Evolutionary conservation across 2,888 invertebrate species (phyloP), one percentile per base, ranked within the genome.

Genomic region (Cephalotes varians): DNA sequence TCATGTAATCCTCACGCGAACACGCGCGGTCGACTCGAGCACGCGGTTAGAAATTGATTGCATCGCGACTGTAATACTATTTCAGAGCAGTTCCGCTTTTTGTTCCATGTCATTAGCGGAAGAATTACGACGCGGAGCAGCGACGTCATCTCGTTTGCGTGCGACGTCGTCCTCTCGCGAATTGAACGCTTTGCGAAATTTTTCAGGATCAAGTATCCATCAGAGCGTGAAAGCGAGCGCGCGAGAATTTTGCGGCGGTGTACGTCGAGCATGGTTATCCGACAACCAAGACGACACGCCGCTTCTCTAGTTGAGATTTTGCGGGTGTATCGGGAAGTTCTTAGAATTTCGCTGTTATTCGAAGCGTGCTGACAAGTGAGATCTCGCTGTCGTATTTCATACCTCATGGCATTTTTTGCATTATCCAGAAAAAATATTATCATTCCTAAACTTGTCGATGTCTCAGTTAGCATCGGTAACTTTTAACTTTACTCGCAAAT

Each of bases 1-100:
- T 87, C 87, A 21, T 82, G 85, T 90, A 90, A 90, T 88, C 83
- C 84, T 67, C 37, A 65, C 56, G 21, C 74, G 64, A 62, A 62
- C 58, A 74, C 82, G 74, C 44, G 64, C 81, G 85, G 58, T 25
- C 71, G 37, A 37, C 62, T 54, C 49, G 49, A 62, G 76, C 76
- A 62, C 69, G 25, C 44, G 51, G 76, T n/a, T 28, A 44, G 25
- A 77, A 77, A 77, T 77, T 77, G 77, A 77, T 77, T 77, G 64
- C 64, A 82, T 83, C 77, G 72, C 72, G 34, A 31, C 44, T 31
- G 58, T 82, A 74, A 58, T 73, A 49, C 37, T n/a, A 49, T 73
- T 60, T 44, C 79, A 37, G 77, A 10, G 80, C 21, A 58, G 21
- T 74, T 31, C 40, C 21, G 60, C 60, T 81, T 60, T 81, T 76